Percentiles rank a stretch among this genome's conserved stretches.
Conservation (phyloP, 2,888 invertebrate genomes). For the Trachelus tabidus region DNA sequence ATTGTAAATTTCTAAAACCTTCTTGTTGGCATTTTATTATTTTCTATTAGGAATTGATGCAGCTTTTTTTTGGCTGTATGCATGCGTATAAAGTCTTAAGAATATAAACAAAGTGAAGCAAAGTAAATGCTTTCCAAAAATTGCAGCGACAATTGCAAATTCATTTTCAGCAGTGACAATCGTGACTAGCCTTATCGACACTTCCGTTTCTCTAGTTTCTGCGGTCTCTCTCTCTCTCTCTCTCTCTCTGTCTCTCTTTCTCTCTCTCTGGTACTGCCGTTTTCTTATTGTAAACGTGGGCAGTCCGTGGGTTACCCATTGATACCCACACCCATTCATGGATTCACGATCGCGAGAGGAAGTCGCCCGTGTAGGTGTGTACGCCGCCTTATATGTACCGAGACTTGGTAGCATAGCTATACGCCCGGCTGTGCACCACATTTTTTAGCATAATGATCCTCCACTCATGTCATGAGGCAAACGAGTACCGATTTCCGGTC, state of each 20-base stretch:
- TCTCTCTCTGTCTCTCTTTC: constrained; percentile 6
- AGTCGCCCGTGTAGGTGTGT: constrained; percentile 46
- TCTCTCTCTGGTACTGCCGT: constrained; percentile 1
- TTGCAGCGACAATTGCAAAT: background rate
- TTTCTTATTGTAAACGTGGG: background rate
- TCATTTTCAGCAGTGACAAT: background rate
- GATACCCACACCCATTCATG: constrained; percentile 59
- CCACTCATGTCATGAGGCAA: no score
- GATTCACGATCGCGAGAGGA: constrained; percentile 56
- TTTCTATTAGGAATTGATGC: background rate
- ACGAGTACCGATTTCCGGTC: no score
- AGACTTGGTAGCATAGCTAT: constrained; percentile 14
- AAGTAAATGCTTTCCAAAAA: background rate
- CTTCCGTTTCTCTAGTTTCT: constrained; percentile 3
- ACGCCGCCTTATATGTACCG: constrained; percentile 53
- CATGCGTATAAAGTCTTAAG: background rate
- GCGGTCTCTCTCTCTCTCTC: constrained; percentile 15
- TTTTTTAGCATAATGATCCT: constrained; percentile 32
- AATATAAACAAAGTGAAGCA: background rate
- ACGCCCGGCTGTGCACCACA: constrained; percentile 6
- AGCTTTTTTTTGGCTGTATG: background rate
- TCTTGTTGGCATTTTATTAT: background rate
- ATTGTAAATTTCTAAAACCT: background rate
- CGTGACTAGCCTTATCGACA: background rate
- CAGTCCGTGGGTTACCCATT: constrained; percentile 40